A percentile compares a stretch with the other conserved stretches of the same genome.
These are phyloP conservation scores for Ophion obscuratus DNA, from an alignment of 2,888 invertebrate species.

Conservation along the genomic window DNA sequence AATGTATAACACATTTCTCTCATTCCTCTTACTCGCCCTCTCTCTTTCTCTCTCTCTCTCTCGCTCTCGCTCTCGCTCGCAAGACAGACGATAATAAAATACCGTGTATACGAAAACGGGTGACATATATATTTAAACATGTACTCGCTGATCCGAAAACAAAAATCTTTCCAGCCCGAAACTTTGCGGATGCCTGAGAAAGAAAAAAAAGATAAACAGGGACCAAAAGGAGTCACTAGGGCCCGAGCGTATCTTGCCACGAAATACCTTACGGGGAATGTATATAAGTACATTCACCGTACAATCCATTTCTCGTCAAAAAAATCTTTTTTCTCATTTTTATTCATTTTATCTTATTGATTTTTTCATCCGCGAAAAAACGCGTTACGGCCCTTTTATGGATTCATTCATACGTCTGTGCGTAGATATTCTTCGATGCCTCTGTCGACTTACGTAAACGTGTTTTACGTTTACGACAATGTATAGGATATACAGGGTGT, in stretches of 20 bases:
- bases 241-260: too few species aligned
- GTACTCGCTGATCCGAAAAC: conserved; percentile 54
- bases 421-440: conserved; percentile 15
- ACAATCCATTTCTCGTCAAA: too few species aligned
- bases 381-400: conserved; percentile 17
- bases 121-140: conserved; percentile 55
- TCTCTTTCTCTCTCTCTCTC: conserved; percentile 28
- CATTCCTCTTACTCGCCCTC: conserved; percentile 9
- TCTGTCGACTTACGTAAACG: conserved; percentile 1
- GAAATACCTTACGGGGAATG: too few species aligned
- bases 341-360: too few species aligned
- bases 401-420: neutral
- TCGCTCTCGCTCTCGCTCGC: neutral
- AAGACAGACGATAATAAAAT: conserved; percentile 45
- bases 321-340: too few species aligned
- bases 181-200: neutral
- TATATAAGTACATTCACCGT: too few species aligned
- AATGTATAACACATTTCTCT: conserved; percentile 57
- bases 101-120: conserved; percentile 26
- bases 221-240: too few species aligned
- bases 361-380: neutral
- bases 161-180: conserved; percentile 43
- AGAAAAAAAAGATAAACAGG: conserved; percentile 21
- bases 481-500: neutral
- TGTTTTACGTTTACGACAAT: neutral